Base-by-base conservation (phyloP, 1,140 invertebrate genomes). In the Helicoverpa zea region DNA sequence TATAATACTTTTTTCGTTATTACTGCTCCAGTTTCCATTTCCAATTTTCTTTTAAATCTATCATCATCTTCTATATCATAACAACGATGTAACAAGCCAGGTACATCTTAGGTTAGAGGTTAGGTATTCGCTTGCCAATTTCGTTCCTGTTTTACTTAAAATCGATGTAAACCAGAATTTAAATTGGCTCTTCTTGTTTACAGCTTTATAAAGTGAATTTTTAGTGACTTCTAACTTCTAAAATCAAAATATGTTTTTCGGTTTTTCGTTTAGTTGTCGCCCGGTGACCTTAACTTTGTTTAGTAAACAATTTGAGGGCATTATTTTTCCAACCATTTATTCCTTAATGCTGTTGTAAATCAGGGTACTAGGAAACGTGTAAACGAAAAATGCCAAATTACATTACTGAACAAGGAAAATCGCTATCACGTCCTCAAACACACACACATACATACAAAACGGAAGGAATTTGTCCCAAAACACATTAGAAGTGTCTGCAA, bases 401-500 rank as follows among this genome's bases (percentile, higher is more conserved):
- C 23, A 61, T 61, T 61, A 30, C 58, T 23, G 16, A 18, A 68
- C 43, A 49, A 68, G 64, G 64, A 47, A 56, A 75, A 51, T 75
- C 43, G 14, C 35, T 61, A 59, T 3, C 30, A 14, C n/a, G 10
- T 10, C 29, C 70, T 16, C n/a, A 73, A 72, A 56, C 12, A n/a
- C 14, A 64, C 63, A 35, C 30, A 16, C 61, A n/a, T 16, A 23
- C 16, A 18, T 23, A 43, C 49, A 68, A 23, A 2, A 18, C 0
- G 43, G 11, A 12, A 16, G 49, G 52, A 14, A 72, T 72, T 52
- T 72, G 23, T 51, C 35, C 11, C 18, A 51, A 74, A 75, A 61
- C 58, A 61, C 73, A 61, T 75, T 61, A 61, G 16, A 13, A 61
- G 52, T 54, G 58, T 51, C 73, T 47, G 43, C 52, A 61, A 47